A percentile compares a stretch with the other conserved stretches of the same genome.
These are phyloP conservation scores for Muntiacus muntjak DNA, from an alignment of 2,113 vertebrate species.

Conservation along the genomic window DNA sequence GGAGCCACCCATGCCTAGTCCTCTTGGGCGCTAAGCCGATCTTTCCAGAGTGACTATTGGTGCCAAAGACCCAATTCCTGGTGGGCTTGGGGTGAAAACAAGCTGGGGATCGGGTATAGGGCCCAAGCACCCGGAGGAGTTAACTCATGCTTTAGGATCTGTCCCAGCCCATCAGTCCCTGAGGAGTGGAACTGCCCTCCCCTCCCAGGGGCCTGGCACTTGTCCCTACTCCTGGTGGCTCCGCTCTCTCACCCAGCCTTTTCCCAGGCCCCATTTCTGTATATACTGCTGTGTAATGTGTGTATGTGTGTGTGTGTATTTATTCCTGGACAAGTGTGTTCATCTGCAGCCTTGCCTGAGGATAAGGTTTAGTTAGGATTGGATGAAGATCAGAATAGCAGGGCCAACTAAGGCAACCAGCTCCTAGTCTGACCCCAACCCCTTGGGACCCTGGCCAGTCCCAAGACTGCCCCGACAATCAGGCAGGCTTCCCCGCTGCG, in stretches of 20 bases:
- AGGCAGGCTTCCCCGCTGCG: slow-evolving; percentile 40
- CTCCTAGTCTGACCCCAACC: slow-evolving; percentile 25
- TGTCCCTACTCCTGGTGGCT: background rate
- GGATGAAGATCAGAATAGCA: slow-evolving; percentile 42
- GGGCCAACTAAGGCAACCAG: slow-evolving; percentile 29
- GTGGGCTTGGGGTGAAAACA: background rate
- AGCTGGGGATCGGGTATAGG: background rate
- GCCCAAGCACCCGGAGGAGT: background rate
- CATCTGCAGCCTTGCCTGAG: slow-evolving; percentile 55
- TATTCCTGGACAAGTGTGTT: slow-evolving; percentile 59
- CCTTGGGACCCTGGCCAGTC: slow-evolving; percentile 37
- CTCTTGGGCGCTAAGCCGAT: slow-evolving; percentile 24
- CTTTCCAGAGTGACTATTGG: slow-evolving; percentile 30
- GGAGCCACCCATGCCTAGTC: background rate
- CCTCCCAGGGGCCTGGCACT: background rate
- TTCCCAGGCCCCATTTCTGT: slow-evolving; percentile 50
- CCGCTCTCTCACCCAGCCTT: slow-evolving; percentile 34
- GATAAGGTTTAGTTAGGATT: slow-evolving; percentile 46
- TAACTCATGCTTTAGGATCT: background rate
- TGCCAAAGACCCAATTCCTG: slow-evolving; percentile 65
- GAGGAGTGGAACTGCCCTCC: background rate
- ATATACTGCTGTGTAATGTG: slow-evolving; percentile 64
- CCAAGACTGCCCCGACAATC: slow-evolving; percentile 65
- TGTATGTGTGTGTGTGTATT: slow-evolving; percentile 57
- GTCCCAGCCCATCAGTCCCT: background rate